These are phyloP conservation scores for Cathartes aura DNA, from an alignment of 2,113 vertebrate species.

Conservation along the genomic window DNA sequence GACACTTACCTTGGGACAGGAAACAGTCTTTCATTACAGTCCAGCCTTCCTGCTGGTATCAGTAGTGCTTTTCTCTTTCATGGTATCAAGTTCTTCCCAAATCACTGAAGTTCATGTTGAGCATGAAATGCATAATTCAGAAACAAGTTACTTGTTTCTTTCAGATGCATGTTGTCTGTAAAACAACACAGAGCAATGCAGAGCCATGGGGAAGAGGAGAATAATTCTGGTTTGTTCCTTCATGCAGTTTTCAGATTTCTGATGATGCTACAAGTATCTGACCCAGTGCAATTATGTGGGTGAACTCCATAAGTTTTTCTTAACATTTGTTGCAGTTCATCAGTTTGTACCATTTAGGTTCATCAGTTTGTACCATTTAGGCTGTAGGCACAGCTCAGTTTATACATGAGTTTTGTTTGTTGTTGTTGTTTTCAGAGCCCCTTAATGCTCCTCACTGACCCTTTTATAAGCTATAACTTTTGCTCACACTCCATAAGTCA, in stretches of 20 bases:
- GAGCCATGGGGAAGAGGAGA: neutral
- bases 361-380: constrained; percentile 7
- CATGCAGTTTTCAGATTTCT: constrained; percentile 6
- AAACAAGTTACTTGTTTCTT: neutral
- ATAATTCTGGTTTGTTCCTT: neutral
- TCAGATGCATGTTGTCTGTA: neutral
- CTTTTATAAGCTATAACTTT: constrained; percentile 59
- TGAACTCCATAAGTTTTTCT: neutral
- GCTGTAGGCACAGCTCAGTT: neutral
- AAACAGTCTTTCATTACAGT: neutral
- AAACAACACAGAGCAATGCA: neutral
- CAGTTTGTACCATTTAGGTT: constrained; percentile 15
- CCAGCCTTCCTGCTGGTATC: neutral
- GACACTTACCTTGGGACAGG: neutral
- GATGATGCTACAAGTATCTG: constrained; percentile 48
- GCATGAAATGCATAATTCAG: neutral
- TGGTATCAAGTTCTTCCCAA: neutral
- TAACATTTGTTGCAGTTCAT: constrained; percentile 34
- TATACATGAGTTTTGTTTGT: constrained; percentile 26
- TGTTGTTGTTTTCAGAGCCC: constrained; percentile 53
- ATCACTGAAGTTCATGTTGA: neutral
- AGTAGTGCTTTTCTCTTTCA: neutral
- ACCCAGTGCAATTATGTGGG: neutral
- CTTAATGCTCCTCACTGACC: constrained; percentile 43
- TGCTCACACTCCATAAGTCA: constrained; percentile 67